Evolutionary conservation across 23 tunicate genomes (phyloP).

Genomic region (Trididemnum miniatum): DNA sequence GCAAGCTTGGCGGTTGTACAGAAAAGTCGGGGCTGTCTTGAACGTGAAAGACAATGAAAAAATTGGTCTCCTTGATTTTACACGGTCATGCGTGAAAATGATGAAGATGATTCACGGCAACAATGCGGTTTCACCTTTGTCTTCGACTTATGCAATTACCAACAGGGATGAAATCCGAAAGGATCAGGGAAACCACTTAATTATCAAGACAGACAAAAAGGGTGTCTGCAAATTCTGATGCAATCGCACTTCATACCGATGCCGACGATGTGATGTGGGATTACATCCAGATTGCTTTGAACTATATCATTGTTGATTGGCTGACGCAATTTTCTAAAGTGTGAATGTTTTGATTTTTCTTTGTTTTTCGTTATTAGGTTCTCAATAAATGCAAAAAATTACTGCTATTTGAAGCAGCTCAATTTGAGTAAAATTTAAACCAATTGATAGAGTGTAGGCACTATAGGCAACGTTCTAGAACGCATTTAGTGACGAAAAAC

Average conservation of each 20-base stretch:
- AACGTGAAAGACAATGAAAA: not conserved
- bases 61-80: too few species aligned
- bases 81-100: constrained; percentile 18
- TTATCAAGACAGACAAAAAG: constrained; percentile 10
- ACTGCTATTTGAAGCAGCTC: not conserved
- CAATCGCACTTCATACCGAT: too few species aligned
- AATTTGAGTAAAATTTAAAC: not conserved
- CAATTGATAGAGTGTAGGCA: not conserved
- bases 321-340: not conserved
- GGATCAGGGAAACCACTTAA: not conserved
- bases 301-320: not conserved
- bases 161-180: too few species aligned
- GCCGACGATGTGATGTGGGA: too few species aligned
- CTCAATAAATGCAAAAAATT: constrained; percentile 8
- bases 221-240: not conserved
- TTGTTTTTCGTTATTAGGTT: not conserved
- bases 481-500: not conserved
- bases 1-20: too few species aligned
- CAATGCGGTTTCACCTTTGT: not conserved
- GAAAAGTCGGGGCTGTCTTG: not conserved
- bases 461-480: not conserved
- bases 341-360: not conserved
- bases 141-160: not conserved
- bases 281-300: too few species aligned
- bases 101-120: not conserved